Evolutionary conservation across 2,113 vertebrate species (phyloP).

Genomic region (Danionella cerebrum): DNA sequence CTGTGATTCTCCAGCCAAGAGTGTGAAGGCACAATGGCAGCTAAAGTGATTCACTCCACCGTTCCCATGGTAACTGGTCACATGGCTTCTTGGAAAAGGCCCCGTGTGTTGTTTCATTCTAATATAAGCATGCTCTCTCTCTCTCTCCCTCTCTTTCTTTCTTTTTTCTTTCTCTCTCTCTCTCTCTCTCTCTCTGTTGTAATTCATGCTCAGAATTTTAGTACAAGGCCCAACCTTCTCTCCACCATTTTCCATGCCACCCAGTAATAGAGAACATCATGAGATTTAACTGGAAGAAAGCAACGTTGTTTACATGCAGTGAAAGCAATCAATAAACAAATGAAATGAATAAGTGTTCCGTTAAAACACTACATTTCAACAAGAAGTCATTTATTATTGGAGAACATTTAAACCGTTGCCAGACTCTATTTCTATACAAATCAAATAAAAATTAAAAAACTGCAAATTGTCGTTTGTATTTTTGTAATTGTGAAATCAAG

Average conservation of each 20-base stretch:
- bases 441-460: too few relatives aligned
- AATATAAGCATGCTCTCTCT: constrained; percentile 21
- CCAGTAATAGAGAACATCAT: constrained; percentile 21
- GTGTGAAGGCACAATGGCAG: constrained; percentile 34
- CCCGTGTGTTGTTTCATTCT: constrained; percentile 41
- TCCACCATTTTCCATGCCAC: background rate
- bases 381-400: too few relatives aligned
- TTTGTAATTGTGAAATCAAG: too few relatives aligned
- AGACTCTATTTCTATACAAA: too few relatives aligned
- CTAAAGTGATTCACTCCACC: constrained; percentile 53
- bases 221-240: too few relatives aligned
- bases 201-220: too few relatives aligned
- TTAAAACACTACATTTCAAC: constrained; percentile 13
- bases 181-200: too few relatives aligned
- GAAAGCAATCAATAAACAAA: constrained; percentile 10
- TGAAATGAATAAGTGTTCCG: constrained; percentile 16
- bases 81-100: constrained; percentile 51
- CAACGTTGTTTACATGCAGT: constrained; percentile 21
- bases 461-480: too few relatives aligned
- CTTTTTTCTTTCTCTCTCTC: constrained; percentile 9
- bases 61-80: constrained; percentile 55
- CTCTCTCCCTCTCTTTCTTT: background rate
- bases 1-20: constrained; percentile 30
- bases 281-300: constrained; percentile 22
- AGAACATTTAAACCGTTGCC: too few relatives aligned